phyloP scores from a whole-genome alignment of 1,140 invertebrate species.

The Paraescarpia echinospica region DNA sequence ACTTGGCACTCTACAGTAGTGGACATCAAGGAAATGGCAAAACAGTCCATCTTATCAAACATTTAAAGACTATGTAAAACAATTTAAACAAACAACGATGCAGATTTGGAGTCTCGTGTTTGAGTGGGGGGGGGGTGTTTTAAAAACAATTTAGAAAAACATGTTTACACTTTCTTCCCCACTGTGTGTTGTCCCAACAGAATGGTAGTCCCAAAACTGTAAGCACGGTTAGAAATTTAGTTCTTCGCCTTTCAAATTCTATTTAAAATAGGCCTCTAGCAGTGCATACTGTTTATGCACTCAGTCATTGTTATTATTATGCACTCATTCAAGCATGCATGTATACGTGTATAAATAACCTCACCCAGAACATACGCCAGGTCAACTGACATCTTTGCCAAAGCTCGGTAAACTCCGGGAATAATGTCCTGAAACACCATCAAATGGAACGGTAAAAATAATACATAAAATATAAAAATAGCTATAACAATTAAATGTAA shows the following conservation, averaged over 20 bases:
- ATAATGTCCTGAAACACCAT: neutral
- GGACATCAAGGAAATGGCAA: too few species aligned
- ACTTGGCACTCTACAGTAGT: neutral
- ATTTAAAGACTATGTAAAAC: too few species aligned
- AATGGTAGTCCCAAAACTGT: too few species aligned
- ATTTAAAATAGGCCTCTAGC: neutral
- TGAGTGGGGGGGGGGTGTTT: too few species aligned
- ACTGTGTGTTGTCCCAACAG: too few species aligned
- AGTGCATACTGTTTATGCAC: neutral
- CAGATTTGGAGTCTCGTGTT: too few species aligned
- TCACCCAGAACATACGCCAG: neutral
- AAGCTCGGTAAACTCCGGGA: neutral
- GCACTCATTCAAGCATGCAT: neutral
- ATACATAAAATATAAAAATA: neutral
- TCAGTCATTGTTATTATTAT: neutral
- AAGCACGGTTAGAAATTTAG: neutral
- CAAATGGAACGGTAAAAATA: neutral
- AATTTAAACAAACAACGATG: too few species aligned
- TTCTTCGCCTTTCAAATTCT: neutral
- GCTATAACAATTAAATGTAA: neutral
- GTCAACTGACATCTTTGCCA: neutral
- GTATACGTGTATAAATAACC: neutral
- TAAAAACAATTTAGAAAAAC: too few species aligned
- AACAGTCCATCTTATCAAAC: too few species aligned
- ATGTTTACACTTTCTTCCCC: too few species aligned